These are phyloP conservation scores for Drosophila yakuba DNA, from an alignment of 1,140 invertebrate species.

Conservation along the genomic window DNA sequence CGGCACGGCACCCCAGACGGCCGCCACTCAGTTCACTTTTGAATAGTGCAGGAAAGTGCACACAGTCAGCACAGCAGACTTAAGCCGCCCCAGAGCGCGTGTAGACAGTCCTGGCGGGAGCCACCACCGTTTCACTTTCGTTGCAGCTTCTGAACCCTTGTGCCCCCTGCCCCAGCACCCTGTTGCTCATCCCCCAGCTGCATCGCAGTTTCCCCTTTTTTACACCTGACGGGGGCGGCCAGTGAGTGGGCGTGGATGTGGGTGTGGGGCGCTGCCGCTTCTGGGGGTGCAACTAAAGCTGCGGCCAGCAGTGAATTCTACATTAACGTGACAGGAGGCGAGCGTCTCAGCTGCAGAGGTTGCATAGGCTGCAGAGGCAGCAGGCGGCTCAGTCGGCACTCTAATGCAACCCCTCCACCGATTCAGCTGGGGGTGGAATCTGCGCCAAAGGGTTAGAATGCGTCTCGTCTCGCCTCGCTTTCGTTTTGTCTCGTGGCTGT, in stretches of 20 bases:
- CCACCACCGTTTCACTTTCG: conserved; percentile 80
- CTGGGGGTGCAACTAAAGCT: conserved; percentile 62
- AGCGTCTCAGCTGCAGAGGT: conserved; percentile 7
- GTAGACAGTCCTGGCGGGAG: conserved; percentile 31
- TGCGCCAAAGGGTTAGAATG: conserved; percentile 51
- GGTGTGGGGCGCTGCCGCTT: not conserved
- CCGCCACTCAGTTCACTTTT: conserved; percentile 49
- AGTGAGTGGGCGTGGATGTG: conserved; percentile 1
- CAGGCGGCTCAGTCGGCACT: conserved; percentile 19
- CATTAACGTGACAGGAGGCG: conserved; percentile 65
- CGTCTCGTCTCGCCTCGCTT: conserved; percentile 23
- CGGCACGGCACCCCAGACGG: conserved; percentile 12
- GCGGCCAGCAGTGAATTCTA: conserved; percentile 66
- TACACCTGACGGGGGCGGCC: conserved; percentile 54
- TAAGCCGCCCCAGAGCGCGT: conserved; percentile 17
- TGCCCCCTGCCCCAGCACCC: conserved; percentile 3
- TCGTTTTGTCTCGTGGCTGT: conserved; percentile 72
- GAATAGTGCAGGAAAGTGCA: conserved; percentile 81
- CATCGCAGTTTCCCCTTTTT: conserved; percentile 17
- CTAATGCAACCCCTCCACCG: conserved; percentile 47
- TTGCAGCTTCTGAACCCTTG: conserved; percentile 31
- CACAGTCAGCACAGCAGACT: conserved; percentile 53
- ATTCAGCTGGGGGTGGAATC: conserved; percentile 31
- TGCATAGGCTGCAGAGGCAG: conserved; percentile 8
- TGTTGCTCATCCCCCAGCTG: not conserved